Evolutionary conservation across 2,888 invertebrate species (phyloP), one percentile per base, ranked within the genome.

Genomic region (Antheraea assamensis): DNA sequence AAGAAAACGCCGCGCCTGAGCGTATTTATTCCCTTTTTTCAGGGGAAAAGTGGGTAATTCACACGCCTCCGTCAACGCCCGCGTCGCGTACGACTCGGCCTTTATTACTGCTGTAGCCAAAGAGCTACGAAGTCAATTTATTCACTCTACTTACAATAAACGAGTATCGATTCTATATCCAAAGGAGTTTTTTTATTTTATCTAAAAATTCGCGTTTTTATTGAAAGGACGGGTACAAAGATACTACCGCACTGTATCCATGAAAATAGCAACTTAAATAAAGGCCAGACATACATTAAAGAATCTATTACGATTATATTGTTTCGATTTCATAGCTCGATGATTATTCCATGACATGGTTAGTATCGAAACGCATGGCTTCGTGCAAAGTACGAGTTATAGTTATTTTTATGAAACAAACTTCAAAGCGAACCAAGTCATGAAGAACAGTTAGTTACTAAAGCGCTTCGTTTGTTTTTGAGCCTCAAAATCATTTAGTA

Each of bases 1-100:
- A 84, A 87, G 84, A 82, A 86, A 87, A 85, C 84, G 87, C 85
- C 83, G 80, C 76, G 82, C 80, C 80, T 81, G 78, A 82, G 82
- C 83, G 82, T 83, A 86, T 87, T 87, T 87, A 87, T 87, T 83
- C 82, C 77, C 79, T 82, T 83, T 84, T 83, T 79, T 75, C 74
- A 76, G 75, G 73, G 79, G 79, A 75, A 80, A 83, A 83, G 80
- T 82, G 81, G 80, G 82, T 80, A 80, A 83, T 83, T 85, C 83
- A 78, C 84, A 83, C 85, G 85, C 81, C 82, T 78, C 80, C 80
- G 76, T 76, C 80, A 77, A 74, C 79, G 81, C 77, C 77, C 78
- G 77, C 78, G 78, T 75, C 61, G 61, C 61, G 61, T 64, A 75
- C 80, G 75, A 79, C 72, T 78, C 80, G 80, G 80, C 80, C 81